Conservation (phyloP, 2,113 vertebrate species). For the Neodontobutis hainanensis region DNA sequence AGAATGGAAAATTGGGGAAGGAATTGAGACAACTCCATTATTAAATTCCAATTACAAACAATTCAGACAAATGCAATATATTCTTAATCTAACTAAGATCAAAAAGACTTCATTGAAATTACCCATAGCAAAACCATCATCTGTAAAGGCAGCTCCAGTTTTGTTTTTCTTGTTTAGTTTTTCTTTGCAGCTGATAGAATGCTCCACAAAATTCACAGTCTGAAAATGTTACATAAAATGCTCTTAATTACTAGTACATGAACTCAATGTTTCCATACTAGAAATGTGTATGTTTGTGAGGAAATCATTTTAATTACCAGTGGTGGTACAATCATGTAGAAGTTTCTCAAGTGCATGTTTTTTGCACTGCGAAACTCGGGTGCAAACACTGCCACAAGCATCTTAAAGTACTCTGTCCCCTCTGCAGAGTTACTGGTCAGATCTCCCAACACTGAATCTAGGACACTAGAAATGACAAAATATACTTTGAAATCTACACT, state of each 20-base stretch:
- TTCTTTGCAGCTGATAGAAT: conserved; percentile 97
- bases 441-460: conserved; percentile 91
- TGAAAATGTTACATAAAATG: conserved; percentile 46
- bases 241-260: neutral
- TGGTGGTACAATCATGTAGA: conserved; percentile 97
- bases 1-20: neutral
- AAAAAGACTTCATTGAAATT: conserved; percentile 52
- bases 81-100: too few relatives aligned
- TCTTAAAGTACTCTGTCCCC: conserved; percentile 98
- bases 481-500: neutral
- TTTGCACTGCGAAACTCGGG: conserved; percentile 94
- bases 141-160: conserved; percentile 94
- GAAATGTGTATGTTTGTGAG: too few relatives aligned
- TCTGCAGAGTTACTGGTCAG: conserved; percentile 95
- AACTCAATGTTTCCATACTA: neutral
- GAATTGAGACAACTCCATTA: too few relatives aligned
- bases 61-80: too few relatives aligned
- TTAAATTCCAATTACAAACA: too few relatives aligned
- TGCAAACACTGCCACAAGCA: conserved; percentile 95
- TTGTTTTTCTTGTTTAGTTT: conserved; percentile 99
- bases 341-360: conserved; percentile 97
- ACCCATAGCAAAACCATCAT: conserved; percentile 99
- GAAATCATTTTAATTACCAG: conserved; percentile 74
- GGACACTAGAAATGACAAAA: conserved; percentile 57
- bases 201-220: conserved; percentile 98